Conservation (phyloP, 2,113 vertebrate genomes). For the Eidolon helvum region DNA sequence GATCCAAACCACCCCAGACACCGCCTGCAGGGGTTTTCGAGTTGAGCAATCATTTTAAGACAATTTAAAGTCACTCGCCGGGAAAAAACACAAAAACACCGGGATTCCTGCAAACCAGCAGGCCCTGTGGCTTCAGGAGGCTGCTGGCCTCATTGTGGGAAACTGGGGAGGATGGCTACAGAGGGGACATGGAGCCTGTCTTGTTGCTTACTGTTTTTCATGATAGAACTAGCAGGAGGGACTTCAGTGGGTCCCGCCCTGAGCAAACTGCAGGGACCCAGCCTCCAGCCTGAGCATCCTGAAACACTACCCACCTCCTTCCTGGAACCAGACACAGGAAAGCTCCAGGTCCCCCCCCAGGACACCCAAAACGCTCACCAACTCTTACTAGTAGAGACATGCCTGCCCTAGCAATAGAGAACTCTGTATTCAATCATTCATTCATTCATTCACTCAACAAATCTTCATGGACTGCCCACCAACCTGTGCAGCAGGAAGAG, state of each 20-base stretch:
- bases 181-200: neutral
- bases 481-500: neutral
- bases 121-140: neutral
- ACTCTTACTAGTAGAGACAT: neutral
- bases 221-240: neutral
- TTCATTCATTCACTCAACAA: neutral
- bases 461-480: neutral
- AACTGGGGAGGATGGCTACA: neutral
- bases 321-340: neutral
- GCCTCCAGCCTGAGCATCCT: neutral
- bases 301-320: neutral
- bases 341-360: neutral
- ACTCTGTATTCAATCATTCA: neutral
- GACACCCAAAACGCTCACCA: neutral
- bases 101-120: neutral
- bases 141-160: neutral
- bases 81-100: neutral
- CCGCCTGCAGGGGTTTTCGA: constrained; percentile 49
- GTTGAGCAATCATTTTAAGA: constrained; percentile 75
- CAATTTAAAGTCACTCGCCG: constrained; percentile 43
- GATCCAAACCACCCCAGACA: constrained; percentile 75
- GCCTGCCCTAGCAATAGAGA: neutral
- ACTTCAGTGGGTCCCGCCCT: neutral
- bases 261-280: neutral
- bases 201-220: neutral